Base-by-base conservation (phyloP, 2,113 vertebrate genomes). In the rat (Rattus norvegicus) region DNA sequence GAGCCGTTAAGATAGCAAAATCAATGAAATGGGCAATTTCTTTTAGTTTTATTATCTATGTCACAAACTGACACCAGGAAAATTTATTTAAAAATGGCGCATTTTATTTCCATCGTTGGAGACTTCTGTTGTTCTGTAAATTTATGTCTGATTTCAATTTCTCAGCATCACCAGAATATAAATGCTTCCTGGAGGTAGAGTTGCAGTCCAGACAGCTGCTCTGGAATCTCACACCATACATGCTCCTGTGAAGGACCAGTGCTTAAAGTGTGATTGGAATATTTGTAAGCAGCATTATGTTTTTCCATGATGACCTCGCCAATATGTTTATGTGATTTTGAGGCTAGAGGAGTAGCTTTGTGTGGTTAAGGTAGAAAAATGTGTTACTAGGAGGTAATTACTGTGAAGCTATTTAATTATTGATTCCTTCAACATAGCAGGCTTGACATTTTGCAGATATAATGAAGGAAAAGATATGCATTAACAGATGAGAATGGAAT, bases 341-440 rank as follows among this genome's bases (percentile, higher is more conserved):
- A 97, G 97, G 98, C 97, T 92, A 98, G 93, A 90, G 91, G 72
- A 83, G 98, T 98, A 97, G 94, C 96, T 98, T 98, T 98, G 94
- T 98, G 67, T 98, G 98, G 96, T 98, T 98, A 98, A 98, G 95
- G 96, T 96, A 94, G 90, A 97, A 97, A 98, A 98, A 97, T 97
- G 90, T 98, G 94, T 97, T 97, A 96, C 97, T 95, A 96, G 97
- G 92, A 98, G 91, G 97, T 97, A 98, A 98, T 98, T 98, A 98
- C 97, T 95, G 73, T 97, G 98, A 98, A 98, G 97, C 97, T 98
- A 97, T 97, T 98, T 98, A 98, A 98, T 99, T 98, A 98, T 98
- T 98, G 98, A 98, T 98, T 98, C 98, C 88, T 69, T 97, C 97
- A 97, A 93, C 94, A 96, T 98, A 97, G 96, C 26, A 0, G 63